phyloP scores from a whole-genome alignment of 2,888 invertebrate genomes.

The Cryptophagus acutangulus region DNA sequence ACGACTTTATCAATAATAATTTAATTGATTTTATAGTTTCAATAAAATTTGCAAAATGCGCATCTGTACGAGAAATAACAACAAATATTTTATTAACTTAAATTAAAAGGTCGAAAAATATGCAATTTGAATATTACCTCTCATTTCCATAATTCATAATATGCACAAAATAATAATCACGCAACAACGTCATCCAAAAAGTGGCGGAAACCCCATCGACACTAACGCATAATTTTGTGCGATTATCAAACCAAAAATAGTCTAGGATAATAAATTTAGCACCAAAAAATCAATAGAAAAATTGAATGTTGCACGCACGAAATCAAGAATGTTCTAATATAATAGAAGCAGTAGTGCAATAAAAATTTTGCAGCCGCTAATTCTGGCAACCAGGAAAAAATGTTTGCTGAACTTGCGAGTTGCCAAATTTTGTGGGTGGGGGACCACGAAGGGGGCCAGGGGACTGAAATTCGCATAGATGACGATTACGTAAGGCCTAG shows the following conservation, averaged over 20 bases:
- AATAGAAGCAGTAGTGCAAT: conserved; percentile 28
- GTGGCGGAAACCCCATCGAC: conserved; percentile 8
- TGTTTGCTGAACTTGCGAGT: conserved; percentile 42
- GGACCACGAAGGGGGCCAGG: conserved; percentile 33
- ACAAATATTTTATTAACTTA: conserved; percentile 4
- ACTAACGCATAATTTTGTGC: conserved; percentile 21
- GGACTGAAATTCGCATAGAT: conserved; percentile 40
- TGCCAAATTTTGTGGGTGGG: conserved; percentile 41
- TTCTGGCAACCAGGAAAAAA: conserved; percentile 49
- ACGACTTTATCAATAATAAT: too few species aligned
- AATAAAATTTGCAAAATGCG: too few species aligned
- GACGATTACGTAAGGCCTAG: conserved; percentile 45
- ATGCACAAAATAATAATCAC: conserved; percentile 17
- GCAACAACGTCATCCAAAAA: conserved; percentile 17
- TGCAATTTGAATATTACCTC: too few species aligned
- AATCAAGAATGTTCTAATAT: too few species aligned
- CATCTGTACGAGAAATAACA: too few species aligned
- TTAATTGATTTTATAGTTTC: too few species aligned
- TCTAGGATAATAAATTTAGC: neutral
- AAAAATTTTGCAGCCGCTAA: conserved; percentile 44
- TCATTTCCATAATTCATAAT: conserved; percentile 43
- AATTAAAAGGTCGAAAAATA: conserved; percentile 1
- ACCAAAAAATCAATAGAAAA: neutral
- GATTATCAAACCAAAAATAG: neutral
- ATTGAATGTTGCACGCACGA: conserved; percentile 6